Conservation (phyloP, 2,113 vertebrate species). For the Phycodurus eques region DNA sequence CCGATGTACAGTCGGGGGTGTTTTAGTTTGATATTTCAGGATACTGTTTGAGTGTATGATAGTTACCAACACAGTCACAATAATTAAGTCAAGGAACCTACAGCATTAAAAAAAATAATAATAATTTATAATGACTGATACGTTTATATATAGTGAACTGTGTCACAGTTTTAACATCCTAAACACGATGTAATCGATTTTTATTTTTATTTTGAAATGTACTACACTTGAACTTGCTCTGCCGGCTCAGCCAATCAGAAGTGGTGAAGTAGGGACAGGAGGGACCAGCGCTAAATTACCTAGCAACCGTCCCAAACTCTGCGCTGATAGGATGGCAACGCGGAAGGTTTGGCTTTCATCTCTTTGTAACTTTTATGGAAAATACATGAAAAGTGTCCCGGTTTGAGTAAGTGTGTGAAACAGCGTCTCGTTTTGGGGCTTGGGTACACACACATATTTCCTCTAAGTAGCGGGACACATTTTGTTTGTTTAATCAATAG, state of each 20-base stretch:
- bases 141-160: background rate
- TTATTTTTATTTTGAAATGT: background rate
- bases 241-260: conserved; percentile 39
- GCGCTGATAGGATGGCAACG: conserved; percentile 40
- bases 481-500: background rate
- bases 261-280: background rate
- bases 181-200: background rate
- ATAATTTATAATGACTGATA: background rate
- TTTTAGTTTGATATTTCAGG: too few species aligned
- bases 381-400: background rate
- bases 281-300: conserved; percentile 43
- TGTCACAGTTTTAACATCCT: background rate
- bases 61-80: background rate
- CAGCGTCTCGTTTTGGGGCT: background rate
- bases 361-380: background rate
- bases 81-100: too few species aligned
- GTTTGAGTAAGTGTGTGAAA: background rate
- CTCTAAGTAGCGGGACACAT: background rate
- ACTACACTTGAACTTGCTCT: background rate
- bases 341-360: conserved; percentile 64
- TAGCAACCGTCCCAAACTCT: conserved; percentile 59
- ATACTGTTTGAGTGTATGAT: background rate
- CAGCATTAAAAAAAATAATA: background rate
- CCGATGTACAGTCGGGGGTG: too few species aligned
- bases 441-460: background rate